Base-by-base conservation (phyloP, 64 coral and sea anemone species). In the Dendrophyllia cribrosa region DNA sequence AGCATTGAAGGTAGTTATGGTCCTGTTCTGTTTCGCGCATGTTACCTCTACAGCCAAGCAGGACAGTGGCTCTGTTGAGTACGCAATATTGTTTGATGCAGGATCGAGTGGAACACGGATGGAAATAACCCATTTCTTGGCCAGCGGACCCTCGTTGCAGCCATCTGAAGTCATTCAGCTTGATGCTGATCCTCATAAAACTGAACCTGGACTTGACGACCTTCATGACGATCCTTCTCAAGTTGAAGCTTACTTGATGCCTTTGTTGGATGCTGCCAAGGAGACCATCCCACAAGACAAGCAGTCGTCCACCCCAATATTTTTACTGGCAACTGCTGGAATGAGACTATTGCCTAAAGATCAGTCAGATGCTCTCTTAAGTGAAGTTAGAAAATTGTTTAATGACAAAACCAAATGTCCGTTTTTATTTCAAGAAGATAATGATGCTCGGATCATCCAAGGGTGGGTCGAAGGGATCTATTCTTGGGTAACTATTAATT, bases 401-500 rank as follows among this genome's bases (percentile, higher is more conserved):
- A n/a, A 45, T 13, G 44, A 89, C 22, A 67, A 65, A 26, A 20
- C 45, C 3, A 77, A 56, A 24, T 66, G 59, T 25, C 74, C 88
- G 7, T 90, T 90, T 49, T 12, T 48, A 3, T 90, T 74, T 60
- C 17, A 90, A 56, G 9, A 66, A 3, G 88, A 61, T 48, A 66
- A 59, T 8, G 64, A 70, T 23, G 66, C 55, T 72, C n/a, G 50
- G 51, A 75, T 75, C 14, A 75, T 75, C 47, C 46, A 13, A 0
- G 88, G 88, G 9, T 3, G 66, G 21, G 63, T 67, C 21, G 88
- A 90, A 90, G 88, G 74, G 16, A 59, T 81, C 23, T 90, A 90
- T 55, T 8, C 10, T 59, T 90, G 88, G 88, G 76, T 80, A 8
- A 90, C 88, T 8, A 75, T 81, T n/a, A 90, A 90, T 44, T 90